Base-by-base conservation (phyloP, 2,797 vertebrate species). In the Tokudaia muenninki region DNA sequence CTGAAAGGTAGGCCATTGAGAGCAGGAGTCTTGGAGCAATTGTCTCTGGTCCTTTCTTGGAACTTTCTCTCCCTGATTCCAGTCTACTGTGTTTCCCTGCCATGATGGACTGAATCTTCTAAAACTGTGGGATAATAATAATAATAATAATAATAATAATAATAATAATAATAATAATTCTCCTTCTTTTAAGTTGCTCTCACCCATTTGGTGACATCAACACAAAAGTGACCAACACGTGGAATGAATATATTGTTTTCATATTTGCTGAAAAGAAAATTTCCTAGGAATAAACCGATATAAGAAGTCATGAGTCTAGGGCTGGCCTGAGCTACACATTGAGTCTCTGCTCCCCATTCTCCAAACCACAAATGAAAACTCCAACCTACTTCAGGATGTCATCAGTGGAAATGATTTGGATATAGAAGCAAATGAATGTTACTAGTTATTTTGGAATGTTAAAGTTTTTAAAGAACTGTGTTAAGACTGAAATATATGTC, bases 401-500 rank as follows among this genome's bases (percentile, higher is more conserved):
- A 21, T 59, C 55, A 91, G n/a, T 87, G 29, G 52, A 78, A 95
- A 82, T 82, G 29, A 88, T 78, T 75, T 70, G 59, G 37, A 61
- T 82, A 59, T 13, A 31, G 37, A 91, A 65, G 72, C 29, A 86
- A 78, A 86, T 29, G 74, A 82, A 22, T 34, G 41, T 88, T 78
- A 22, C 29, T 59, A 84, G 91, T 81, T 94, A 75, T 77, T 90
- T 93, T 80, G 87, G 63, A 90, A 14, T 72, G 52, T 87, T 87
- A 13, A 95, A 89, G 80, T 84, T 57, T 78, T 81, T 50, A 87
- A 86, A 89, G 67, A 29, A 65, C 34, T 65, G 17, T 47, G 82
- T 59, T 72, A 47, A 77, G 87, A 97, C 82, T 91, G 91, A 80
- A 96, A 90, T 87, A 44, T 44, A 16, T 21, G 4, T 41, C 67